A percentile compares a stretch with the other conserved stretches of the same genome.
Conservation (phyloP, 2,113 vertebrate genomes). For the Pseudorasbora parva region DNA sequence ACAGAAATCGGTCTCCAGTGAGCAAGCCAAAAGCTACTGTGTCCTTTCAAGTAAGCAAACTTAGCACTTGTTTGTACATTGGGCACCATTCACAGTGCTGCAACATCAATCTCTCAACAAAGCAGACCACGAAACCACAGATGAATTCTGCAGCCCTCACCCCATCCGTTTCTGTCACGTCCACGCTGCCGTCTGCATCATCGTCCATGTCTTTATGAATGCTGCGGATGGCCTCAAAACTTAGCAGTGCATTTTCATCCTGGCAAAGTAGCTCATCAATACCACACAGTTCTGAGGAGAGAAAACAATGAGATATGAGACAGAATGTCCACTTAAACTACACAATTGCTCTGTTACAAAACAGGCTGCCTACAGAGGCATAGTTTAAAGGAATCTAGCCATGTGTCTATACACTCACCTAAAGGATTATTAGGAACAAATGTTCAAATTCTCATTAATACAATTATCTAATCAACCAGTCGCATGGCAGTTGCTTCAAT, state of each 20-base stretch:
- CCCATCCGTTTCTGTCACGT: slow-evolving; percentile 89
- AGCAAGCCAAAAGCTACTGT: neutral
- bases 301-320: neutral
- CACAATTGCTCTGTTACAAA: neutral
- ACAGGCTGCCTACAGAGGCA: neutral
- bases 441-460: too few relatives aligned
- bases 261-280: slow-evolving; percentile 83
- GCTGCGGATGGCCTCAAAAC: slow-evolving; percentile 89
- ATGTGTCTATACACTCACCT: too few relatives aligned
- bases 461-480: too few relatives aligned
- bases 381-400: neutral
- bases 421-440: too few relatives aligned
- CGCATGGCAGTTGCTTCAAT: too few relatives aligned
- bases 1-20: neutral
- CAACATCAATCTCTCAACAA: neutral
- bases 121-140: slow-evolving; percentile 5
- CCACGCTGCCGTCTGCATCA: slow-evolving; percentile 92
- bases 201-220: slow-evolving; percentile 97
- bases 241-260: slow-evolving; percentile 84
- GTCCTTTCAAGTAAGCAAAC: neutral
- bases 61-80: neutral
- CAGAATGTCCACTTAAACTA: neutral
- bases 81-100: neutral
- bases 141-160: slow-evolving; percentile 66
- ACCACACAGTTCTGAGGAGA: slow-evolving; percentile 82